Evolutionary conservation across 2,888 invertebrate genomes (phyloP).

Genomic region (Dolichopus griseipennis): DNA sequence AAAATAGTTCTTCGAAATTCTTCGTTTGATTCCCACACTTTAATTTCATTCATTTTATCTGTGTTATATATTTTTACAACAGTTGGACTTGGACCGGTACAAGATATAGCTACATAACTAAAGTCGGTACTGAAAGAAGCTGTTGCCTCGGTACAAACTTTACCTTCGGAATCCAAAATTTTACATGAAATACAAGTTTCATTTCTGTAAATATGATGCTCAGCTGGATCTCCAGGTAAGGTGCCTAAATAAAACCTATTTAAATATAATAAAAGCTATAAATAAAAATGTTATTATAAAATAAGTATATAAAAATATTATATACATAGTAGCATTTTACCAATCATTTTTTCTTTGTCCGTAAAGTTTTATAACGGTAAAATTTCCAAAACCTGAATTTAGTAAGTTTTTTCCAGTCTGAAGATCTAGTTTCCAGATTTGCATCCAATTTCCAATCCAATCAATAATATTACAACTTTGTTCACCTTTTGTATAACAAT

Average conservation of each 20-base stretch:
- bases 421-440: slow-evolving; percentile 40
- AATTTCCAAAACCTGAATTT: slow-evolving; percentile 43
- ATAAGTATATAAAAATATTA: too few species aligned
- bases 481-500: slow-evolving; percentile 28
- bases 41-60: slow-evolving; percentile 22
- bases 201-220: slow-evolving; percentile 56
- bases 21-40: slow-evolving; percentile 51
- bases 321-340: slow-evolving; percentile 36
- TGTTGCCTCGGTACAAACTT: slow-evolving; percentile 49
- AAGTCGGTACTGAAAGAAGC: slow-evolving; percentile 53
- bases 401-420: slow-evolving; percentile 29
- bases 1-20: slow-evolving; percentile 44
- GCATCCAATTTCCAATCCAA: slow-evolving; percentile 45
- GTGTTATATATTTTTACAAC: slow-evolving; percentile 48
- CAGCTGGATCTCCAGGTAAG: slow-evolving; percentile 53
- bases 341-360: slow-evolving; percentile 50
- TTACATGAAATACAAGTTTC: slow-evolving; percentile 62
- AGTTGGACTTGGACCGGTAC: slow-evolving; percentile 56
- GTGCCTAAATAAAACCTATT: slow-evolving; percentile 66
- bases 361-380: slow-evolving; percentile 51
- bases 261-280: slow-evolving; percentile 10
- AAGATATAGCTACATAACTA: slow-evolving; percentile 58
- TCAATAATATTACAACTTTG: slow-evolving; percentile 33
- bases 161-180: slow-evolving; percentile 49
- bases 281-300: not conserved